Percentiles rank a stretch among this genome's conserved stretches.
phyloP scores from a whole-genome alignment of 2,797 vertebrate genomes.

The Thripadectes ignobilis region DNA sequence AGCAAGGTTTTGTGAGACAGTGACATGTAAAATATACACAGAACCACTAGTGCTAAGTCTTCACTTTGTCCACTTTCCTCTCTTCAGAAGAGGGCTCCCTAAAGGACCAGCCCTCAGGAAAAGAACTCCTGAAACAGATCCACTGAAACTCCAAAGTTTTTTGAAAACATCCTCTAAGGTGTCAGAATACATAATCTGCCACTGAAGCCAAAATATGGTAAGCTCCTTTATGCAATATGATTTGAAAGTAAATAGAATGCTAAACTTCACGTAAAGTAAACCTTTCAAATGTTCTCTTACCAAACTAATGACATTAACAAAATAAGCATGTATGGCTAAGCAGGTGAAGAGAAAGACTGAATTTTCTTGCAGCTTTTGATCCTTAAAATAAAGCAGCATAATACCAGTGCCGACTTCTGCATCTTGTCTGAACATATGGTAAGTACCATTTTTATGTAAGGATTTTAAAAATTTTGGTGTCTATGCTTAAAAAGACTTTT shows the following conservation, averaged over 20 bases:
- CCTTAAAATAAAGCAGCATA: not conserved
- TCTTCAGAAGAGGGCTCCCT: not conserved
- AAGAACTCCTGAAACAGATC: not conserved
- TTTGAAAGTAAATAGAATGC: not conserved
- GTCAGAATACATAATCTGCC: not conserved
- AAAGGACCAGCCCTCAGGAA: not conserved
- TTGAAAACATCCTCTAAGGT: not conserved
- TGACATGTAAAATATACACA: not conserved
- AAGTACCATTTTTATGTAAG: not conserved
- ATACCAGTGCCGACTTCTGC: not conserved
- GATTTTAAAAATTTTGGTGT: rapidly evolving
- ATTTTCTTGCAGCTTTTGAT: not conserved
- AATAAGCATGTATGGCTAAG: not conserved
- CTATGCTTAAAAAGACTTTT: not conserved
- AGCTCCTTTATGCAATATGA: not conserved
- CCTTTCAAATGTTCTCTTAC: not conserved
- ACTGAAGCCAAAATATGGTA: not conserved
- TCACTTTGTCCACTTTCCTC: not conserved
- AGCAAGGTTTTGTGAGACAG: not conserved
- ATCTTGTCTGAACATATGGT: not conserved
- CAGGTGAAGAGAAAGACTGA: not conserved
- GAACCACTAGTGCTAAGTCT: not conserved
- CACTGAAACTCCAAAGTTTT: not conserved
- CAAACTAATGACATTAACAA: not conserved
- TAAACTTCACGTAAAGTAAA: not conserved